Base-by-base conservation (phyloP, 2,113 vertebrate species). In the Columbina picui region DNA sequence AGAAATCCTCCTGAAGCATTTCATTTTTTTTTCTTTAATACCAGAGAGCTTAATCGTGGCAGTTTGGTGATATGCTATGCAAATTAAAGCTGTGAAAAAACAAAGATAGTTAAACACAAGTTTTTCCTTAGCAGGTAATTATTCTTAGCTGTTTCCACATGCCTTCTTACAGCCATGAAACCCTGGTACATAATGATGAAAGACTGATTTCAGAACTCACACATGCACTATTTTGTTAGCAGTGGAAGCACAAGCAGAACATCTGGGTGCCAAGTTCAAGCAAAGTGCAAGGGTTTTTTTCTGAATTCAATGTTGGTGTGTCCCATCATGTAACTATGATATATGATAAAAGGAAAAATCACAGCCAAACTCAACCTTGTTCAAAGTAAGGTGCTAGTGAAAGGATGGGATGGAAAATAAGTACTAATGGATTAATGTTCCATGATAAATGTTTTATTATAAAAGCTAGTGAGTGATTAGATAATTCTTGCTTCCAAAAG, bases 401-500 rank as follows among this genome's bases (percentile, higher is more conserved):
- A 98, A 97, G 95, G 97, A 97, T 96, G 91, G 68, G 97, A 92
- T 79, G 93, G 98, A 98, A 98, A 98, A 96, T 97, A 96, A 97
- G 96, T 96, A 96, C 97, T 97, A 97, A 98, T 98, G 98, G 98
- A 98, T 97, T 98, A 98, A 97, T 97, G 98, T 94, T 93, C 89
- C 84, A 93, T 97, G 98, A 98, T 97, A 98, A 97, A 98, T 97
- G 97, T 92, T 98, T 97, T 97, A 98, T 97, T 98, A 96, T 95
- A 97, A 98, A 95, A 97, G 96, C 96, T 97, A 97, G 96, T 92
- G 94, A 98, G 97, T 97, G 98, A 98, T 98, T 98, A 98, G 98
- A 98, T 98, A 98, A 98, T 98, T 98, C 95, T 97, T 97, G 94
- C 97, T 97, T 98, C 97, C 97, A 98, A 98, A 96, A 95, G 96